Evolutionary conservation across 2,797 vertebrate genomes (phyloP), one percentile per base, ranked within the genome.

Genomic region (Enteromius trimaculatus): DNA sequence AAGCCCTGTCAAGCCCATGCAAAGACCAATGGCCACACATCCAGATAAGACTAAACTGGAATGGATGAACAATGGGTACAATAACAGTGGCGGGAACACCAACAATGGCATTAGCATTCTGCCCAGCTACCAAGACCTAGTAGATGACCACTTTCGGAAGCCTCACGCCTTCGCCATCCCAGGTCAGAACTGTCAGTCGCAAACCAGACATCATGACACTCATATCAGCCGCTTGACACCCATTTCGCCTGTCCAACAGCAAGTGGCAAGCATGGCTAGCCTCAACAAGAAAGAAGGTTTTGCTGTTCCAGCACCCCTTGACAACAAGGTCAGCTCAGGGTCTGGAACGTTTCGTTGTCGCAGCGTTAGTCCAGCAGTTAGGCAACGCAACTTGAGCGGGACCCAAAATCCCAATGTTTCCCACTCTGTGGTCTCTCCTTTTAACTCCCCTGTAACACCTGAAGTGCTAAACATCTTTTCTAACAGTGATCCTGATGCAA

Each of bases 1-100:
- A 86, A 99, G 98, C 85, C 98, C 98, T 0, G 97, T 99, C 79
- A 99, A 99, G 89, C 98, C 97, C 0, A 99, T 99, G 98, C 98
- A 99, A 91, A 95, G 98, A 88, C 98, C 98, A 1, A 99, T 94
- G 95, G 98, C 98, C 80, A 99, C 98, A 7, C 98, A 99, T 87
- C 97, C 98, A 0, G 97, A 99, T 91, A 99, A 98, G 92, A 96
- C 97, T 79, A 96, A 97, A 86, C 95, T 99, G 0, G 98, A 99
- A 86, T 99, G 98, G 98, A 98, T 99, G 97, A 98, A 96, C 81
- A 97, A 95, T 1, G 97, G 96, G 76, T 99, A 98, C 84, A 94
- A 90, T 90, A 91, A 92, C 1, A 91, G 92, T 6, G 91, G 95
- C 1, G 93, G 93, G 23, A 94, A 84, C 76, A 95, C 95, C 39